Evolutionary conservation across 2,888 invertebrate genomes (phyloP), one percentile per base, ranked within the genome.

Genomic region (Apodemia zela): DNA sequence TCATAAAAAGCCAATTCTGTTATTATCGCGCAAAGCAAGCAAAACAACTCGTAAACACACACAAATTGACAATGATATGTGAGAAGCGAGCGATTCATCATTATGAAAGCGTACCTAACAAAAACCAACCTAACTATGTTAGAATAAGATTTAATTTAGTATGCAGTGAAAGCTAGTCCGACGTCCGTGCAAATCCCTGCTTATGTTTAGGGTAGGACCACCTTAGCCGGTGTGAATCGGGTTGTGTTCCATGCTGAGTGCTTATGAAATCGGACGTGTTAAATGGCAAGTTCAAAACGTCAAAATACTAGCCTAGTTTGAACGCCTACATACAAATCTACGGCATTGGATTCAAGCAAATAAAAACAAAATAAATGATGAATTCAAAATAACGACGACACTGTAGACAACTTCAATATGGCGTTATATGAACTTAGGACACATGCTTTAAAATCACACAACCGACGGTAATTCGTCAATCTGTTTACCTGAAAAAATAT

Each of bases 201-300:
- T 21, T 21, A 51, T 51, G 18, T 51, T 49, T 51, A 21, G 75
- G 74, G 74, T 72, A 73, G 54, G 74, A 79, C 79, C 82, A 81
- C 85, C 81, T 74, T 70, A 76, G 87, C 89, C 89, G 81, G 90
- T 91, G 90, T 91, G 90, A 91, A 91, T 91, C 90, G 90, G 90
- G 79, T 85, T 72, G 78, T 82, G 78, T 84, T 67, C 75, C 84
- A 87, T 87, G 87, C 87, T 79, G 74, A 72, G 69, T 70, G 74
- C 75, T 70, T 70, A 80, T 82, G 84, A 73, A 76, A 75, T 71
- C 71, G 83, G 80, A 86, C 81, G 73, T 77, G 70, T 67, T 71
- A 62, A 62, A 58, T 63, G 61, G 54, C 59, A 63, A 59, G 65
- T 64, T 25, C 54, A 18, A 54, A 21, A 54, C 21, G 5, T 66